Evolutionary conservation across 2,888 invertebrate genomes (phyloP).

Genomic region (Elmis aenea): DNA sequence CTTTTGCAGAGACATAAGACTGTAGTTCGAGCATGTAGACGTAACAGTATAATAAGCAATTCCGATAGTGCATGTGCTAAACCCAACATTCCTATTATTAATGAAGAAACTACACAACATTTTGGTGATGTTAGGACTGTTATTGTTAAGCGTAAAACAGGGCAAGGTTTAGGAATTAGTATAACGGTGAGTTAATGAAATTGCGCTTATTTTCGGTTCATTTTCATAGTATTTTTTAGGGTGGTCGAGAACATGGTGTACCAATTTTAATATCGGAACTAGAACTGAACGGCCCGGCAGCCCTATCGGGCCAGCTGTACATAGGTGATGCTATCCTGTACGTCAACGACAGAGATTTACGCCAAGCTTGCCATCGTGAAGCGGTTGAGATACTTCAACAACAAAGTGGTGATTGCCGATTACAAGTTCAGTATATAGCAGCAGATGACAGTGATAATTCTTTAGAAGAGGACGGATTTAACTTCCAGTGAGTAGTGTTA

Average conservation of each 20-base stretch:
- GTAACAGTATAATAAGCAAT: conserved; percentile 44
- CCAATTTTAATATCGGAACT: conserved; percentile 82
- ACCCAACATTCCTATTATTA: conserved; percentile 37
- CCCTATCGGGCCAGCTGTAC: conserved; percentile 65
- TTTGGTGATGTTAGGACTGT: conserved; percentile 59
- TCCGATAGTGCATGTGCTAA: conserved; percentile 35
- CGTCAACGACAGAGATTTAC: conserved; percentile 73
- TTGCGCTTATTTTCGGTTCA: conserved; percentile 2
- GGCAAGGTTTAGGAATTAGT: conserved; percentile 78
- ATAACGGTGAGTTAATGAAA: conserved; percentile 66
- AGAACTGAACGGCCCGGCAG: conserved; percentile 72
- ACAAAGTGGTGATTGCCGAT: conserved; percentile 69
- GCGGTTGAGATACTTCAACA: conserved; percentile 75
- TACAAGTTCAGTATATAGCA: conserved; percentile 73
- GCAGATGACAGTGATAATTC: conserved; percentile 65
- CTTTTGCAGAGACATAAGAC: conserved; percentile 81
- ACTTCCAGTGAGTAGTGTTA: conserved; percentile 44
- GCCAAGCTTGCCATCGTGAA: conserved; percentile 74
- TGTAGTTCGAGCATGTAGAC: conserved; percentile 61
- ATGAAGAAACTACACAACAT: conserved; percentile 37
- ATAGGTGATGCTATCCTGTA: conserved; percentile 81
- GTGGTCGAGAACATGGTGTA: conserved; percentile 81
- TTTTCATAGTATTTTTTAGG: conserved; percentile 47
- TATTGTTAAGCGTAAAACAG: conserved; percentile 63
- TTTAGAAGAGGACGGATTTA: conserved; percentile 54